Evolutionary conservation across 2,113 vertebrate genomes (phyloP), one percentile per base, ranked within the genome.

Genomic region (Pitta sordida): DNA sequence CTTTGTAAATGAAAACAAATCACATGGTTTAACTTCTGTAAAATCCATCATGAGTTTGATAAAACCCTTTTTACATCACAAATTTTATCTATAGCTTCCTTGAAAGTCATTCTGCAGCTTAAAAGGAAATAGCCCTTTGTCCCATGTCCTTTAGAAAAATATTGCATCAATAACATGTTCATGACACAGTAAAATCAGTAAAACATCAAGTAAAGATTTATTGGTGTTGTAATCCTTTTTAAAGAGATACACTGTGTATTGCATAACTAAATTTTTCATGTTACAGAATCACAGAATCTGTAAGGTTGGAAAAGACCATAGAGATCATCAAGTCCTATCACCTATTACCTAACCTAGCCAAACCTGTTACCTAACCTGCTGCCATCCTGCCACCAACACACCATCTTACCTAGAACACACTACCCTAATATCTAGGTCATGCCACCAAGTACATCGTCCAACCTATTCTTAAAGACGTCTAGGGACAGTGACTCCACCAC

Each of bases 1-100:
- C 96, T 97, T 96, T 95, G 88, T 86, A 96, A 97, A 97, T 94
- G 91, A 97, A 97, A 97, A 96, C 96, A 98, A 98, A 97, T 97
- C 94, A 94, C 96, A 96, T 29, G 90, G 93, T 96, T 97, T 86
- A 80, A 90, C 89, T 97, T 91, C 92, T 96, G 96, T 96, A 96
- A 97, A 97, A 97, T 94, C 91, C 85, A 97, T 95, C 96, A 91
- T 88, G 94, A 95, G 93, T 58, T 86, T 81, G 96, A 97, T 96
- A 97, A 98, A 97, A 98, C 91, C 84, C 95, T 97, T 97, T 30
- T 44, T 96, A 97, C 96, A 95, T 96, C 94, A 96, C 82, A 84
- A 96, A 90, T 86, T 96, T 97, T 97, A 97, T 96, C 97, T 96
- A 77, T 88, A 87, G 92, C 89, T 95, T 94, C 53, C 93, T 97